phyloP scores from a whole-genome alignment of 2,888 invertebrate genomes.

The Papilio gigon region DNA sequence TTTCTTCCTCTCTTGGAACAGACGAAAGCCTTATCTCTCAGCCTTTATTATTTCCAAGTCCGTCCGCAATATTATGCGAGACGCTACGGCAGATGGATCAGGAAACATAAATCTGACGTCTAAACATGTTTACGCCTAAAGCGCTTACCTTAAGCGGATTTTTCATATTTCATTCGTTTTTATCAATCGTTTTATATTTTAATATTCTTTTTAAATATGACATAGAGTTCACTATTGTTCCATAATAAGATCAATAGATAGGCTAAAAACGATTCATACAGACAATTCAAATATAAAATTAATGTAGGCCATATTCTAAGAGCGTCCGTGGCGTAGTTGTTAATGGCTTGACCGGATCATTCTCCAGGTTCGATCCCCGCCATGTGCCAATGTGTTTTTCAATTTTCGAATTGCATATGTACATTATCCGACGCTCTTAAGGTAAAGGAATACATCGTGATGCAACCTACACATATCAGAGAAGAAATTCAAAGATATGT shows the following conservation, averaged over 20 bases:
- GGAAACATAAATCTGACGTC: conserved; percentile 77
- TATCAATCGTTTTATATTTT: conserved; percentile 40
- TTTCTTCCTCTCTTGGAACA: conserved; percentile 64
- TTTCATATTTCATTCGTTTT: conserved; percentile 47
- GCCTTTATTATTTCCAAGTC: conserved; percentile 77
- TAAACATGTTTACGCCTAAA: conserved; percentile 74
- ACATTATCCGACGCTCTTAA: too few relatives aligned
- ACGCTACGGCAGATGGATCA: conserved; percentile 75
- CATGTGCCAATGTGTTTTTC: too few relatives aligned
- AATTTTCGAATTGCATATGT: too few relatives aligned
- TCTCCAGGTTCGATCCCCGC: too few relatives aligned
- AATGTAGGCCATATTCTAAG: too few relatives aligned
- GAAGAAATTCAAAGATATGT: too few relatives aligned
- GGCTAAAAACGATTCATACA: neutral
- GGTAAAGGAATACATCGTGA: too few relatives aligned
- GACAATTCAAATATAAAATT: too few relatives aligned
- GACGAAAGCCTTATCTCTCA: conserved; percentile 72
- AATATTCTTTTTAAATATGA: conserved; percentile 28
- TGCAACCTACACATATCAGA: too few relatives aligned
- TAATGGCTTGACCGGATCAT: too few relatives aligned
- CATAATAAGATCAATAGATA: neutral
- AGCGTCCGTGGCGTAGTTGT: too few relatives aligned
- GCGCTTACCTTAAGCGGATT: conserved; percentile 55
- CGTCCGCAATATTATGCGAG: conserved; percentile 77
- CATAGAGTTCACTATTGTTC: neutral